phyloP scores from a whole-genome alignment of 2,888 invertebrate genomes.

The Pheosia gnoma region DNA sequence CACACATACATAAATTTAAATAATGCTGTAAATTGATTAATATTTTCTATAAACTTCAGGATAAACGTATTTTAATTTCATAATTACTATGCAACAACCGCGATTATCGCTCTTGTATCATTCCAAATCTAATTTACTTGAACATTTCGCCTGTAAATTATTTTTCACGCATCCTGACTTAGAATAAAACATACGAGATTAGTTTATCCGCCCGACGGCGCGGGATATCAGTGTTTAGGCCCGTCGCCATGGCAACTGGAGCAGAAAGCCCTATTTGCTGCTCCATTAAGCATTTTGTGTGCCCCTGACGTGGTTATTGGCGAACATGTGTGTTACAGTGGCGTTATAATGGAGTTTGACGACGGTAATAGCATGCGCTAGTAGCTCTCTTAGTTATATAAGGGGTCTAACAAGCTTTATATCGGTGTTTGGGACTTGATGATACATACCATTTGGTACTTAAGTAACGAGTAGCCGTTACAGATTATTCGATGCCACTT shows the following conservation, averaged over 20 bases:
- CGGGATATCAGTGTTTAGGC: slow-evolving; percentile 59
- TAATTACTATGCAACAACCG: not conserved
- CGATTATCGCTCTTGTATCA: slow-evolving; percentile 51
- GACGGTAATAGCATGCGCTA: slow-evolving; percentile 28
- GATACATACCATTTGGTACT: not conserved
- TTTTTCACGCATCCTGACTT: slow-evolving; percentile 60
- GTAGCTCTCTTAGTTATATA: slow-evolving; percentile 28
- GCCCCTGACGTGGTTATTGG: slow-evolving; percentile 64
- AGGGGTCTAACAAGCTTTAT: slow-evolving; percentile 19
- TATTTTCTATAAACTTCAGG: not conserved
- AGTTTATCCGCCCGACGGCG: slow-evolving; percentile 54
- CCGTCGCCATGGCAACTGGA: slow-evolving; percentile 63
- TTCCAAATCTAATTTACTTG: slow-evolving; percentile 55
- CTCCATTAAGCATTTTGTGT: slow-evolving; percentile 68
- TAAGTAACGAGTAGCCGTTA: no score
- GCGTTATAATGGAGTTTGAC: slow-evolving; percentile 57
- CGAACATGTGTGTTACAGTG: slow-evolving; percentile 52
- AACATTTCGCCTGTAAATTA: slow-evolving; percentile 63
- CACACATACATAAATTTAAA: no score
- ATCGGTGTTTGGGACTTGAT: slow-evolving; percentile 1
- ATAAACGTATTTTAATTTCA: not conserved
- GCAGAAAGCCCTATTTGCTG: slow-evolving; percentile 79
- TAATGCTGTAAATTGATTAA: no score
- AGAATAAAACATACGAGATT: slow-evolving; percentile 64
- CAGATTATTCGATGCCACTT: no score